phyloP scores from a whole-genome alignment of 2,797 vertebrate genomes.

The Amniataba percoides region DNA sequence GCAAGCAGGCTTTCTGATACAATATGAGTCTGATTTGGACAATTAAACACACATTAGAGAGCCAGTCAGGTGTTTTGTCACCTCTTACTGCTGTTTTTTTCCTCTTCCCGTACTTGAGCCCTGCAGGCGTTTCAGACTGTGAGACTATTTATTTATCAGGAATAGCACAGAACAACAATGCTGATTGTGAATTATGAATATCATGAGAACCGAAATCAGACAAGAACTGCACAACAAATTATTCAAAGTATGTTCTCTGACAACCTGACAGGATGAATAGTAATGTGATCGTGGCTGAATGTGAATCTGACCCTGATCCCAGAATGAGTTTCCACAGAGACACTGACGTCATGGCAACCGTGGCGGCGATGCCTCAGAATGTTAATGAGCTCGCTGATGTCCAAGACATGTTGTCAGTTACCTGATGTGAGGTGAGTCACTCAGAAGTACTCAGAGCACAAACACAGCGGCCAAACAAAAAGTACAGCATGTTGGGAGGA shows the following conservation, averaged over 20 bases:
- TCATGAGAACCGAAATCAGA: slow-evolving; percentile 36
- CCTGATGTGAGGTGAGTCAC: slow-evolving; percentile 66
- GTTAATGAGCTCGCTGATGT: slow-evolving; percentile 65
- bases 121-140: slow-evolving; percentile 45
- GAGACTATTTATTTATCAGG: slow-evolving; percentile 31
- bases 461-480: slow-evolving; percentile 26
- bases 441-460: slow-evolving; percentile 14
- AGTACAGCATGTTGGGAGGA: slow-evolving; percentile 24
- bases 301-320: slow-evolving; percentile 63
- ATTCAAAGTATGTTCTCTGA: slow-evolving; percentile 49
- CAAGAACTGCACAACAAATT: slow-evolving; percentile 17
- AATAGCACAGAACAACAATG: slow-evolving; percentile 21
- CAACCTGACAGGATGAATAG: slow-evolving; percentile 53
- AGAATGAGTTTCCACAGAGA: slow-evolving; percentile 71
- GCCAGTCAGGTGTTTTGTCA: slow-evolving; percentile 52
- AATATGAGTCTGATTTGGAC: slow-evolving; percentile 45
- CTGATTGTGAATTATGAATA: slow-evolving; percentile 44
- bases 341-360: slow-evolving; percentile 74
- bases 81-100: slow-evolving; percentile 22
- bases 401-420: slow-evolving; percentile 59
- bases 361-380: slow-evolving; percentile 65
- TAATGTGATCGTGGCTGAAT: slow-evolving; percentile 44
- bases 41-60: slow-evolving; percentile 72
- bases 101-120: slow-evolving; percentile 24
- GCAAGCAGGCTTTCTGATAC: slow-evolving; percentile 21